Evolutionary conservation across 2,113 vertebrate genomes (phyloP), one percentile per base, ranked within the genome.

Genomic region (Callaeas wilsoni): DNA sequence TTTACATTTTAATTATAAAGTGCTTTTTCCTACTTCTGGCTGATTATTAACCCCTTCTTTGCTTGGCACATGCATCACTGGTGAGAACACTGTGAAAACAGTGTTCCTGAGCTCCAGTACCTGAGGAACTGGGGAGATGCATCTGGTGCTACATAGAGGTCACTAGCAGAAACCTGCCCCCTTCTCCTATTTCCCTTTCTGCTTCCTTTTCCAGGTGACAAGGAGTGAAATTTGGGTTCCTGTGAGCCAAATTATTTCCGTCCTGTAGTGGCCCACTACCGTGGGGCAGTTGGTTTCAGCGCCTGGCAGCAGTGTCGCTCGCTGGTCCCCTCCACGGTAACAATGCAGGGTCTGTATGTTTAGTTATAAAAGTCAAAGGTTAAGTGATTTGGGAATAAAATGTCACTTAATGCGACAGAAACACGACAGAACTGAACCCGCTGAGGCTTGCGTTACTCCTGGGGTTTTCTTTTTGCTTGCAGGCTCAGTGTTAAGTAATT

Each of bases 301-400:
- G 60, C 79, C 76, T 88, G 78, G 91, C 85, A 97, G 81, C 27
- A 3, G 62, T 90, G 90, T 95, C 37, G 1, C 82, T 96, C 18
- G 1, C 77, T 50, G 67, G 82, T 70, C 93, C 82, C 87, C 82
- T 87, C 84, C 89, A 65, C 19, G 5, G 87, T 96, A 96, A 93
- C 92, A 70, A 27, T 93, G 95, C 84, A 86, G 65, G 87, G 77
- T 91, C 88, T 97, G 94, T 88, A 84, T 95, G 91, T 96, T 93
- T 94, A 95, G 97, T 97, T 97, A 92, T 91, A 86, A 92, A 97
- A 98, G 98, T 97, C 97, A 42, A 94, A 98, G 98, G 98, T 98
- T 98, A 98, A 98, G 97, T 97, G 98, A 96, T 97, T 93, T 95
- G 97, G 97, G 98, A 98, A 97, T 98, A 97, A 97, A 98, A 97